Evolutionary conservation across 2,113 vertebrate species (phyloP).

Genomic region (Tinamus guttatus): DNA sequence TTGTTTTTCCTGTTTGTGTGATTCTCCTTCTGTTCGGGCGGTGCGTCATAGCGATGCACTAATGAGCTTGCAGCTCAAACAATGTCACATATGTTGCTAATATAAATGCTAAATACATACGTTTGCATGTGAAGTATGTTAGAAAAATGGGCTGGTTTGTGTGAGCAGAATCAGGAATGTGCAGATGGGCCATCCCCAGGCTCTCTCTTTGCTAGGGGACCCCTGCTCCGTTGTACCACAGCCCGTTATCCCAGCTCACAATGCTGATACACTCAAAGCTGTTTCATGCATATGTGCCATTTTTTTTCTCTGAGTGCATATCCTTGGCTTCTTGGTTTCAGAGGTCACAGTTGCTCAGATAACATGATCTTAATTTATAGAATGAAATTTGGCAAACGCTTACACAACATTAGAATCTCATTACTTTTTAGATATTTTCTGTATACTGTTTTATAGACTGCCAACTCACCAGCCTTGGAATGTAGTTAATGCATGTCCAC

Average conservation of each 20-base stretch:
- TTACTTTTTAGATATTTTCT: not conserved
- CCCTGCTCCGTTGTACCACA: not conserved
- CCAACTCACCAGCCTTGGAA: not conserved
- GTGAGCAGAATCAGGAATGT: not conserved
- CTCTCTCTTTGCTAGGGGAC: not conserved
- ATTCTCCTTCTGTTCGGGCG: not conserved
- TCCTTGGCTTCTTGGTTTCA: not conserved
- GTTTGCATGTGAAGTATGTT: not conserved
- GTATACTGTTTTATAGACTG: not conserved
- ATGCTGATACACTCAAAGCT: not conserved
- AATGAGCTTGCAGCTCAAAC: constrained; percentile 15
- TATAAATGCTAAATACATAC: not conserved
- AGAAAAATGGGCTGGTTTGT: constrained; percentile 3
- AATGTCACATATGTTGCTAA: constrained; percentile 25
- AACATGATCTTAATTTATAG: constrained; percentile 6
- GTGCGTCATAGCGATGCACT: not conserved
- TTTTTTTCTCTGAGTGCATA: not conserved
- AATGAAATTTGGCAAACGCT: not conserved
- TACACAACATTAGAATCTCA: not conserved
- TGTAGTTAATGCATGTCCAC: not conserved
- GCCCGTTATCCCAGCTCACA: not conserved
- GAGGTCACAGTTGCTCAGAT: not conserved
- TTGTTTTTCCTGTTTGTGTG: not conserved
- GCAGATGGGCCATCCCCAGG: constrained; percentile 16
- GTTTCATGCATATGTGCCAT: constrained; percentile 1